Percentiles rank a stretch among this genome's conserved stretches.
phyloP scores from a whole-genome alignment of 2,113 vertebrate species.

The Trichechus manatus region DNA sequence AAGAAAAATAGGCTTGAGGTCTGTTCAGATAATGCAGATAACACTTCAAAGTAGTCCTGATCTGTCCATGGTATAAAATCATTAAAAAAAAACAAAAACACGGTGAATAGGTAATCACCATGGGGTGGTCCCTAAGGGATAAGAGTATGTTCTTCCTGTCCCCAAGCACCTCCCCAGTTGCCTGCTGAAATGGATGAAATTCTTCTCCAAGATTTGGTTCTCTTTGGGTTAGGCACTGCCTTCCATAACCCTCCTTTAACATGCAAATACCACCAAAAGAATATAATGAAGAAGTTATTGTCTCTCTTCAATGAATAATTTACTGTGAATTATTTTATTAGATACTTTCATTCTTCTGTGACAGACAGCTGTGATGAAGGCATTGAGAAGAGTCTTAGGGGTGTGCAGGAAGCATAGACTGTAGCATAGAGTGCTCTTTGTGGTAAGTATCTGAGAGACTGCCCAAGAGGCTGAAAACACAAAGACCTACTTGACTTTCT shows the following conservation, averaged over 20 bases:
- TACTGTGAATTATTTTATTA: neutral
- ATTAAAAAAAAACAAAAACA: neutral
- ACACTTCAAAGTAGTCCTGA: neutral
- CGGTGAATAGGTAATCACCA: neutral
- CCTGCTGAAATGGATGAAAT: neutral
- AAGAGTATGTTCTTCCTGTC: neutral
- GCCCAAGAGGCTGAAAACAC: conserved; percentile 1
- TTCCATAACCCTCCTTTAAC: conserved; percentile 11
- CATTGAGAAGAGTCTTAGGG: neutral
- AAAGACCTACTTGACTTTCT: neutral
- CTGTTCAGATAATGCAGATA: neutral
- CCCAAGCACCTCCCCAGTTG: neutral
- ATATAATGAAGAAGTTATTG: neutral
- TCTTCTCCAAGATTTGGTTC: neutral
- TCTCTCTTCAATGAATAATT: neutral
- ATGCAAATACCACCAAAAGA: neutral
- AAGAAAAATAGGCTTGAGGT: neutral
- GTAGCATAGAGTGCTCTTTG: neutral
- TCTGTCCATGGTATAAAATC: conserved; percentile 2
- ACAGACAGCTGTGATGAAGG: neutral
- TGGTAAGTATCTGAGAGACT: neutral
- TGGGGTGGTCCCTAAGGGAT: neutral
- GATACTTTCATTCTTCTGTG: neutral
- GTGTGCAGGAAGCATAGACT: fast-evolving
- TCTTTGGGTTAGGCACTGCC: neutral